These are phyloP conservation scores for Muraenolepis orangiensis DNA, from an alignment of 2,797 vertebrate species.

Conservation along the genomic window DNA sequence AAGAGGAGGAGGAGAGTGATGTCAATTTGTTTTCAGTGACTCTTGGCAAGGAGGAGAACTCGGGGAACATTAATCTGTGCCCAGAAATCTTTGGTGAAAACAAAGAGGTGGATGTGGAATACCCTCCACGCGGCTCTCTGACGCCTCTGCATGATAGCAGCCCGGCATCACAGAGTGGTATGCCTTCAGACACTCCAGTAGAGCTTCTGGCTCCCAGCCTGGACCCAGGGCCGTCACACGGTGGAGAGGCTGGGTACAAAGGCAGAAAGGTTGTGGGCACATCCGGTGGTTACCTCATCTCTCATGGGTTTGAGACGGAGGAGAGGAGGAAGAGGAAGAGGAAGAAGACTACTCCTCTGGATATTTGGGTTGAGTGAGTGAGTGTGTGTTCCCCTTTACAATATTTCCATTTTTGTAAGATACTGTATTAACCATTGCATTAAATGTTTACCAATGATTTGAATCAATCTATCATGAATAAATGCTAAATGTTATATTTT, in stretches of 20 bases:
- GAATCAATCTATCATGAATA: too few species aligned
- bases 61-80: constrained; percentile 47
- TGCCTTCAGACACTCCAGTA: background rate
- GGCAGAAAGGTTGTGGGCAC: background rate
- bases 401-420: background rate
- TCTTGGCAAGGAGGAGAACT: background rate
- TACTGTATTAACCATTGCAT: background rate
- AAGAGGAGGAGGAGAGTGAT: constrained; percentile 3
- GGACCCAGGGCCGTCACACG: background rate
- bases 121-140: background rate
- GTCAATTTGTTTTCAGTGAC: constrained; percentile 59
- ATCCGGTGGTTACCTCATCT: background rate
- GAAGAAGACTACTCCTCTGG: constrained; percentile 19
- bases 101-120: constrained; percentile 8
- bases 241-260: background rate
- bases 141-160: background rate
- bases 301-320: background rate
- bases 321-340: constrained; percentile 14
- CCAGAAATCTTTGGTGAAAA: constrained; percentile 38
- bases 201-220: background rate
- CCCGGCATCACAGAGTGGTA: background rate
- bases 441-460: too few species aligned
- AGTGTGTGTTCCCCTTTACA: background rate
- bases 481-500: too few species aligned
- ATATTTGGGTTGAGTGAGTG: background rate